Evolutionary conservation across 2,113 vertebrate species (phyloP), one percentile per base, ranked within the genome.

Genomic region (Actenoides lindsayi): DNA sequence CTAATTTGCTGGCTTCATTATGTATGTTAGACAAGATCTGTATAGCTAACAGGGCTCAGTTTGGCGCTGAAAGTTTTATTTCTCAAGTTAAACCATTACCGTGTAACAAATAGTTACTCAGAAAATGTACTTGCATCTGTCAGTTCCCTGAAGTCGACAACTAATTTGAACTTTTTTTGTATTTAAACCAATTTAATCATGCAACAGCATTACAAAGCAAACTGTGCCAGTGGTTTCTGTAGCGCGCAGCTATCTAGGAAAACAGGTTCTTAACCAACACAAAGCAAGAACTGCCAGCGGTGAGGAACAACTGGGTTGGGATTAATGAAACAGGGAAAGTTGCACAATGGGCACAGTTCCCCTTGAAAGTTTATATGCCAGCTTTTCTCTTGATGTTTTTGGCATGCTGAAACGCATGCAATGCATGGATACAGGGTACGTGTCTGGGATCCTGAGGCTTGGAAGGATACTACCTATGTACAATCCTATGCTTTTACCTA

Each of bases 1-100:
- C 95, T 98, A 98, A 98, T 98, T 98, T 98, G 97, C 97, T 97
- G 96, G 80, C 97, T 98, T 98, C 98, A 98, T 98, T 98, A 98
- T 95, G 97, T 97, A 96, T 96, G 97, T 98, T 97, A 97, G 97
- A 97, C 96, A 98, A 98, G 98, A 98, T 97, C 97, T 97, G 96
- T 97, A 97, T 85, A 97, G 95, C 98, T 97, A 96, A 97, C 89
- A 96, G 97, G 96, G 89, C 93, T 98, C 85, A 95, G 95, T 97
- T 96, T 96, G 92, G 96, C 89, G 96, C 96, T 96, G 95, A 95
- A 93, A 97, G 79, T 95, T 98, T 97, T 97, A 96, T 96, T 95
- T 97, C 84, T 87, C 30, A 97, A 98, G 97, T 98, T 94, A 97
- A 96, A 93, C 83, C 89, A 93, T 91, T 89, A 96, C 64, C 82